phyloP scores from a whole-genome alignment of 2,888 invertebrate genomes.

The Zeuzera pyrina region DNA sequence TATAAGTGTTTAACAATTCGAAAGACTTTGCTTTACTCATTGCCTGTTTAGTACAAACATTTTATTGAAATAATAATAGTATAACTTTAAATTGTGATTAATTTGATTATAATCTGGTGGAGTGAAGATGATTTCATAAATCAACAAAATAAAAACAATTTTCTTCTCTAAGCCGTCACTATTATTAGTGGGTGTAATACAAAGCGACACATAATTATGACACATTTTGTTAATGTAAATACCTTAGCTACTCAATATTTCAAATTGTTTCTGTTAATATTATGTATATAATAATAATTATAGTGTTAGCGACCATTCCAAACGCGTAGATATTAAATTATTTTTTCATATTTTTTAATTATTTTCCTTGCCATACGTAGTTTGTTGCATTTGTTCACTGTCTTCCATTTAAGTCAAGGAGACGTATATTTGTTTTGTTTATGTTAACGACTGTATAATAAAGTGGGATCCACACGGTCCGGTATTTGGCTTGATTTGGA shows the following conservation, averaged over 20 bases:
- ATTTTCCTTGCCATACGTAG: conserved; percentile 65
- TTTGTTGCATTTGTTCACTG: conserved; percentile 44
- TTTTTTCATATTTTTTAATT: conserved; percentile 50
- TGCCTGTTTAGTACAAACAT: conserved; percentile 69
- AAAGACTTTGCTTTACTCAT: conserved; percentile 49
- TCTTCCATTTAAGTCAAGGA: conserved; percentile 56
- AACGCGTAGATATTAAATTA: conserved; percentile 61
- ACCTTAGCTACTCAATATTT: conserved; percentile 19
- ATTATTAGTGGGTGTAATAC: too few relatives aligned
- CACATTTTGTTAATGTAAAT: conserved; percentile 22
- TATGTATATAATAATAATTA: conserved; percentile 60
- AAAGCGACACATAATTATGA: too few relatives aligned
- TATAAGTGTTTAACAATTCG: too few relatives aligned
- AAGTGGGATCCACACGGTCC: too few relatives aligned
- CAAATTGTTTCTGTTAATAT: conserved; percentile 57
- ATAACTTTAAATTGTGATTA: too few relatives aligned
- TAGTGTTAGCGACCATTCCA: conserved; percentile 56
- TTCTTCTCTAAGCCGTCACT: too few relatives aligned
- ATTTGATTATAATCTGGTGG: too few relatives aligned
- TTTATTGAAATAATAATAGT: too few relatives aligned
- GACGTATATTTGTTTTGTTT: conserved; percentile 60
- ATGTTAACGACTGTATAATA: conserved; percentile 54
- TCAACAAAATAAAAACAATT: too few relatives aligned
- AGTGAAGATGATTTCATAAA: too few relatives aligned
- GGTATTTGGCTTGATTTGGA: too few relatives aligned